Evolutionary conservation across 1,140 invertebrate species (phyloP).

Genomic region (Brachionus rubens): DNA sequence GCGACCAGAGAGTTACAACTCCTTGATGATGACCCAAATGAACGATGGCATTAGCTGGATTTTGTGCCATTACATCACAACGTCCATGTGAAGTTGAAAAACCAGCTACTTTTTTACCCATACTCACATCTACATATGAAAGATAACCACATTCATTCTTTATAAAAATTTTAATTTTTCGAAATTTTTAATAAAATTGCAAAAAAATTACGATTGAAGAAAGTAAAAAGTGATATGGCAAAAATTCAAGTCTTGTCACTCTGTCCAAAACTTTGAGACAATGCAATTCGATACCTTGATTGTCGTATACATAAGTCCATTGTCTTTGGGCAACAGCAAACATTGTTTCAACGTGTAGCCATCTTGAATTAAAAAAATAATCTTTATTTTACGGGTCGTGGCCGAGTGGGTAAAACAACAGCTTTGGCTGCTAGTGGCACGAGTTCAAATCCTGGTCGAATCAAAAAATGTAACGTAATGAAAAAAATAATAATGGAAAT

Average conservation of each 20-base stretch:
- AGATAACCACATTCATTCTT: constrained; percentile 77
- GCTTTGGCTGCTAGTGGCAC: too few species aligned
- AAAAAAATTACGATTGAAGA: constrained; percentile 70
- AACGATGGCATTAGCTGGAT: constrained; percentile 88
- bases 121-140: constrained; percentile 87
- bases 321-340: constrained; percentile 93
- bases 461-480: too few species aligned
- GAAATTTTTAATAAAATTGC: constrained; percentile 38
- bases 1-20: constrained; percentile 89
- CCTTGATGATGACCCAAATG: constrained; percentile 85
- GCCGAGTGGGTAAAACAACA: too few species aligned
- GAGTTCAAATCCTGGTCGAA: too few species aligned
- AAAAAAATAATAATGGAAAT: too few species aligned
- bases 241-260: constrained; percentile 79
- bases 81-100: constrained; percentile 71
- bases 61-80: constrained; percentile 81
- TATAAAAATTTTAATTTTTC: constrained; percentile 29
- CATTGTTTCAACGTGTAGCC: constrained; percentile 93
- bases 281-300: constrained; percentile 90
- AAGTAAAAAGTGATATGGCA: constrained; percentile 94
- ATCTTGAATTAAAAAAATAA: constrained; percentile 62
- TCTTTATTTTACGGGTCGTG: not conserved
- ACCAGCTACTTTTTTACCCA: constrained; percentile 80
- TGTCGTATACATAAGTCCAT: constrained; percentile 96
- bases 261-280: constrained; percentile 82